Percentiles rank a stretch among this genome's conserved stretches.
phyloP scores from a whole-genome alignment of 2,888 invertebrate genomes.

The Tethea ocularis region DNA sequence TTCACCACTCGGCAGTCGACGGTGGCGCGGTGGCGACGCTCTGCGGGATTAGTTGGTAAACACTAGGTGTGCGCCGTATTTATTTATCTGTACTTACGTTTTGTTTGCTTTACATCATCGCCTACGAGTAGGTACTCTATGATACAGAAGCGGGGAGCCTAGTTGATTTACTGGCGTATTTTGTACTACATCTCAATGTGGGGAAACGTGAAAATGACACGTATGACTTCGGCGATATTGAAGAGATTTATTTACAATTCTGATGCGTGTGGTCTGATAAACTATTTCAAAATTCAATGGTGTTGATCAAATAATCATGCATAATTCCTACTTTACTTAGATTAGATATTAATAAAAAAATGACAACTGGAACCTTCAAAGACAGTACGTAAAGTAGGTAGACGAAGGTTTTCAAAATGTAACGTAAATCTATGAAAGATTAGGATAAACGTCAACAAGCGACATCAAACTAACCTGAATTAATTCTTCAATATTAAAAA shows the following conservation, averaged over 20 bases:
- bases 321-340: too few relatives aligned
- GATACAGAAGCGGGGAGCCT: not conserved
- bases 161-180: conserved; percentile 3
- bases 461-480: not conserved
- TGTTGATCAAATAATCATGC: too few relatives aligned
- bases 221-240: not conserved
- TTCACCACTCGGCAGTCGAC: conserved; percentile 11
- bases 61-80: conserved; percentile 25
- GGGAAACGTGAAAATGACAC: not conserved
- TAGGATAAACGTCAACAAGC: not conserved
- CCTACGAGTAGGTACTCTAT: conserved; percentile 1
- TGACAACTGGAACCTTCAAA: too few relatives aligned
- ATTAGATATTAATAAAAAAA: too few relatives aligned
- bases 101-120: conserved; percentile 32
- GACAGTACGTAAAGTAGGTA: too few relatives aligned
- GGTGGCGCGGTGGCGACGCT: conserved; percentile 5
- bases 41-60: conserved; percentile 34
- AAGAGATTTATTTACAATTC: not conserved
- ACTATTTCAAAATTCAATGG: too few relatives aligned
- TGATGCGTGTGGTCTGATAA: too few relatives aligned
- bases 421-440: not conserved
- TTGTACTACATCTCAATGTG: conserved; percentile 2
- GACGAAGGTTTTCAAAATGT: too few relatives aligned
- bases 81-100: conserved; percentile 27
- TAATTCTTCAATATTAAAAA: not conserved